Evolutionary conservation across 2,113 vertebrate genomes (phyloP).

Genomic region (Motacilla alba): DNA sequence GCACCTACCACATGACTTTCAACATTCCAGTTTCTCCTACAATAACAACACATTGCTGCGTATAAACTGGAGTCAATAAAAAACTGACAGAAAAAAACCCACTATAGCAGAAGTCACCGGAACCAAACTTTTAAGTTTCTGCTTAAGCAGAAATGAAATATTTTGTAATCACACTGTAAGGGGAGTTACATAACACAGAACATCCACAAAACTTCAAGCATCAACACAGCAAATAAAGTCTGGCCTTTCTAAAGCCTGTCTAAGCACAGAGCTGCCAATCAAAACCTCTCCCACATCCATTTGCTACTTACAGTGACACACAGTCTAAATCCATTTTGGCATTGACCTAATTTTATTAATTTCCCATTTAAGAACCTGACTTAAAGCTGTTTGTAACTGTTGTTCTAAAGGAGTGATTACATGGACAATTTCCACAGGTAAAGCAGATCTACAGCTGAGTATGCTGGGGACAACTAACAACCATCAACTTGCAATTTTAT

Average conservation of each 20-base stretch:
- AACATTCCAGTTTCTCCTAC: neutral
- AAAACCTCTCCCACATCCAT: neutral
- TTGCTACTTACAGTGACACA: neutral
- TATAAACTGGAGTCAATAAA: neutral
- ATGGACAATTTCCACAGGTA: neutral
- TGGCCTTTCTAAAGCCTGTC: neutral
- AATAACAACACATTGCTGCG: neutral
- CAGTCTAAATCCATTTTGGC: neutral
- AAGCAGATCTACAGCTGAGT: neutral
- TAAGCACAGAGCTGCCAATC: neutral
- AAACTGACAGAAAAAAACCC: neutral
- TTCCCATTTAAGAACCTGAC: neutral
- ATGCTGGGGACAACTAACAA: neutral
- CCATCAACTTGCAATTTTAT: neutral
- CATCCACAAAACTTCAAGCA: neutral
- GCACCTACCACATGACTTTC: neutral
- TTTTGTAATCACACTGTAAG: neutral
- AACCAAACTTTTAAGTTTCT: neutral
- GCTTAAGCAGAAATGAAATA: neutral
- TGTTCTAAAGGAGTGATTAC: neutral
- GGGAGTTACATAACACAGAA: neutral
- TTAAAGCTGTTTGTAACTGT: neutral
- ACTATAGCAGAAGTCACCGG: neutral
- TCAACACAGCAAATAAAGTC: neutral
- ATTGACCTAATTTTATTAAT: neutral